Evolutionary conservation across 2,113 vertebrate species (phyloP), one percentile per base, ranked within the genome.

Genomic region (Caranx melampygus): DNA sequence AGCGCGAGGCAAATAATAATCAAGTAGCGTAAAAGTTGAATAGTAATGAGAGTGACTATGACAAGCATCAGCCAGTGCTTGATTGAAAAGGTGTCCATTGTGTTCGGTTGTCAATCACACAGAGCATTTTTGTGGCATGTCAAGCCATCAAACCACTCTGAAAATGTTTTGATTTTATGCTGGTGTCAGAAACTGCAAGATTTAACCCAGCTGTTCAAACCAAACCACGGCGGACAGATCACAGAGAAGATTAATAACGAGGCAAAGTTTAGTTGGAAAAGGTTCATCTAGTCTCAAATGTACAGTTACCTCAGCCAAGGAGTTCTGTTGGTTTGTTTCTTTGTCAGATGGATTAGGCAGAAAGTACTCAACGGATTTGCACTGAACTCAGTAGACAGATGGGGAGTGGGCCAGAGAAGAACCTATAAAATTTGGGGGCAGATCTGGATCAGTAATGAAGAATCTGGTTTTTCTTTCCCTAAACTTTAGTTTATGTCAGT

Each of bases 41-140:
- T 54, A 42, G 72, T 51, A 44, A 40, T 68, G 57, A 68, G 68
- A 26, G 40, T 51, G 63, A 71, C 66, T 81, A 73, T 80, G 88
- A 83, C 82, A 61, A 58, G 69, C 78, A 60, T 81, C 62, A 55
- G 20, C 33, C 40, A 40, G 44, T 15, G 51, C 57, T 59, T 5
- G 78, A 44, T 79, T 82, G 68, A 79, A 70, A 86, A 79, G 72
- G 52, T 61, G 21, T 40, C 64, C 44, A 73, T 80, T 84, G 84
- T 82, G 73, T 72, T 65, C 45, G 21, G 34, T 54, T 85, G 79
- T 44, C 77, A 83, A 63, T 82, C 72, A 79, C 33, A 66, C 35
- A 78, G 33, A 80, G 82, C 80, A 72, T 69, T 69, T 80, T 79
- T 57, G 62, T 77, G 72, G 64, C 75, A 74, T 83, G 69, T 78